Evolutionary conservation across 2,113 vertebrate species (phyloP).

Genomic region (Tapirus terrestris): DNA sequence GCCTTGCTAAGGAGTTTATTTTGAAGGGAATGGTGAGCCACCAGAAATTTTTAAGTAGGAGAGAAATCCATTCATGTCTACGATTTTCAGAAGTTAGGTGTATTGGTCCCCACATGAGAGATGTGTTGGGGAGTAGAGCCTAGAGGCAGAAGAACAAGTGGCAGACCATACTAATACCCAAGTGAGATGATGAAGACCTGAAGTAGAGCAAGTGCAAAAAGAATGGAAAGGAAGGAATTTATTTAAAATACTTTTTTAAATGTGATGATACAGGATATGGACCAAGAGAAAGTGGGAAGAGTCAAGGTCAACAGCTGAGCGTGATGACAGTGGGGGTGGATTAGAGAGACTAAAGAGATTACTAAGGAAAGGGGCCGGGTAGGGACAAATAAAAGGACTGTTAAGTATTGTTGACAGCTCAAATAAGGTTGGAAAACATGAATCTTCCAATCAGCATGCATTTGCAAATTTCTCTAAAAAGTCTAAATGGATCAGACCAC

Average conservation of each 20-base stretch:
- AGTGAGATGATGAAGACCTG: neutral
- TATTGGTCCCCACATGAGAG: neutral
- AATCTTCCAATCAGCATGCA: neutral
- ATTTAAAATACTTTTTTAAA: slow-evolving; percentile 13
- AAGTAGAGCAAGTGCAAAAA: neutral
- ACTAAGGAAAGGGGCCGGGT: slow-evolving; percentile 6
- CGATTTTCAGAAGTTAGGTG: neutral
- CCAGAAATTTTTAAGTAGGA: neutral
- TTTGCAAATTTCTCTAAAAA: neutral
- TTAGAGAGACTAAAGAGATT: slow-evolving; percentile 41
- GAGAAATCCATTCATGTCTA: neutral
- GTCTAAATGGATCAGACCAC: neutral
- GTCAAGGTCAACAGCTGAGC: slow-evolving; percentile 53
- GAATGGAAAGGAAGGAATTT: neutral
- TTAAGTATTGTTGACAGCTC: neutral
- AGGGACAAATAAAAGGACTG: neutral
- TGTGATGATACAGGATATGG: neutral
- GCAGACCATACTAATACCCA: neutral
- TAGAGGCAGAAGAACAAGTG: neutral
- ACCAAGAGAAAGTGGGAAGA: slow-evolving; percentile 6
- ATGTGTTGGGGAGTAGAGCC: neutral
- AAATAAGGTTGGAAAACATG: neutral
- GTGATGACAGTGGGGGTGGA: neutral
- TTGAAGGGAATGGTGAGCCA: neutral
- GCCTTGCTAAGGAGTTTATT: neutral